Evolutionary conservation across 2,113 vertebrate genomes (phyloP).

Genomic region (Petromus typicus): DNA sequence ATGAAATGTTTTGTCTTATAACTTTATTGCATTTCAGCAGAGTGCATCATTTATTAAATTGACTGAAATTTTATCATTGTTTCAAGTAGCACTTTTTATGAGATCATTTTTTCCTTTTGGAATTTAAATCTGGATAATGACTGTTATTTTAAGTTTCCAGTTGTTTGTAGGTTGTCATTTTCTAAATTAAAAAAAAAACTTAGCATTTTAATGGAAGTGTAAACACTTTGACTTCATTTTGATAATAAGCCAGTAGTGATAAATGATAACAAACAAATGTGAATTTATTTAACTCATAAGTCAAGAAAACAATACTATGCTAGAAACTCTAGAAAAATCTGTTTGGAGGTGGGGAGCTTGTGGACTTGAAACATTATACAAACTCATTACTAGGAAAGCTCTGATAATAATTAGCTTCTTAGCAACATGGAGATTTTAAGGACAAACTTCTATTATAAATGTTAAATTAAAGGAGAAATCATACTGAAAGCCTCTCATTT

Average conservation of each 20-base stretch:
- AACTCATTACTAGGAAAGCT: conserved; percentile 58
- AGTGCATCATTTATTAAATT: conserved; percentile 63
- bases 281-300: conserved; percentile 39
- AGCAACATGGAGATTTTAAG: conserved; percentile 27
- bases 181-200: conserved; percentile 20
- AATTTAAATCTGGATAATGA: conserved; percentile 65
- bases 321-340: conserved; percentile 63
- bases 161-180: conserved; percentile 49
- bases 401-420: conserved; percentile 64
- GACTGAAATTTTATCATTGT: conserved; percentile 61
- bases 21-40: conserved; percentile 53
- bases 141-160: conserved; percentile 58
- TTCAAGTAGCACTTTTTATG: conserved; percentile 59
- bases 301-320: conserved; percentile 53
- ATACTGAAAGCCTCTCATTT: conserved; percentile 30
- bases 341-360: not conserved
- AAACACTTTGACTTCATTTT: conserved; percentile 66
- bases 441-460: conserved; percentile 39
- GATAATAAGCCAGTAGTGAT: conserved; percentile 48
- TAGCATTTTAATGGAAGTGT: conserved; percentile 54
- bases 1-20: conserved; percentile 37
- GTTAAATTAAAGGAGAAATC: conserved; percentile 53
- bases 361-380: conserved; percentile 49
- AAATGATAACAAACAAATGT: conserved; percentile 66
- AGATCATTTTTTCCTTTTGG: conserved; percentile 64